Base-by-base conservation (phyloP, 2,113 vertebrate genomes). In the Gulo gulo region DNA sequence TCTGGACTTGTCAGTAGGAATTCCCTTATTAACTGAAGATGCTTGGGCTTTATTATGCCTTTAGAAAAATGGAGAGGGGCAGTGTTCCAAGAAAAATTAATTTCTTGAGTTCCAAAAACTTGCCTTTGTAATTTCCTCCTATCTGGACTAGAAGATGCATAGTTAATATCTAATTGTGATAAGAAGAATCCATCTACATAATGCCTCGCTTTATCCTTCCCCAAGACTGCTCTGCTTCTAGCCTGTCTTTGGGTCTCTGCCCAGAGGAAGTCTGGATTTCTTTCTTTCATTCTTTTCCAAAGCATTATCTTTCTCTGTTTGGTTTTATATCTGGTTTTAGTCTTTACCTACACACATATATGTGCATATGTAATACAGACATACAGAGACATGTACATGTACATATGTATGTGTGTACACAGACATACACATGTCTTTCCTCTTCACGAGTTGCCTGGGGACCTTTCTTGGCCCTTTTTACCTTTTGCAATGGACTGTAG, bases 21-120 rank as follows among this genome's bases (percentile, higher is more conserved):
- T 95, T 47, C 80, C 21, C 36, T 47, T 93, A 42, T n/a, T 63
- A 69, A 73, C 10, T 52, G 50, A 94, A 89, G 59, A 91, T 71
- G 23, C 13, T 90, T 21, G 82, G 67, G 42, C 29, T 86, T 92
- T 61, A 57, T 34, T 78, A 65, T 23, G 7, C 31, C 76, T 97
- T 73, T 80, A 67, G 91, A 84, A 79, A 92, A 94, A 47, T 26
- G 92, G 52, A 80, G 79, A 93, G 29, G 45, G 24, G 45, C 34
- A 52, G 34, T 67, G 14, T 85, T 74, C 52, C 29, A 65, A 88
- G 84, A 88, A 88, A 83, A 88, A 45, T 67, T 61, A 71, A 14
- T 84, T 76, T 95, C 50, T 88, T 92, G 50, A 84, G 29, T 91
- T 91, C 36, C 36, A 45, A 84, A 96, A 76, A 50, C 31, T 85